A percentile compares a stretch with the other conserved stretches of the same genome.
phyloP scores from a whole-genome alignment of 2,888 invertebrate species.

The Romanomermis culicivorax region DNA sequence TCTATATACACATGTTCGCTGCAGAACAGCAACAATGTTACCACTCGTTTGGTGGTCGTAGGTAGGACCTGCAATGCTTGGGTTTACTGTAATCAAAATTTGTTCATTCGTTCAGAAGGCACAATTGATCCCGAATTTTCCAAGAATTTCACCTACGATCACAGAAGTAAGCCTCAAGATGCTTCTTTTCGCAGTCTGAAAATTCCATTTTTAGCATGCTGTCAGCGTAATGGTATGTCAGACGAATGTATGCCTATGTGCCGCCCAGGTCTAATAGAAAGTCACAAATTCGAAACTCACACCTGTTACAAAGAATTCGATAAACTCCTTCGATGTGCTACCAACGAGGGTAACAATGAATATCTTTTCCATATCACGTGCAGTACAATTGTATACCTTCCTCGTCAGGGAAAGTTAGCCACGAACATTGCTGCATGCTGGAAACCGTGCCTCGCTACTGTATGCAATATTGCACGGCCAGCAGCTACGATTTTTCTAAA shows the following conservation, averaged over 20 bases:
- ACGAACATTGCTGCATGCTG: conserved; percentile 25
- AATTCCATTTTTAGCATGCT: conserved; percentile 48
- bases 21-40: too few relatives aligned
- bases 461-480: conserved; percentile 24
- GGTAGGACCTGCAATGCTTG: too few relatives aligned
- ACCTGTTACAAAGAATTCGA: conserved; percentile 5
- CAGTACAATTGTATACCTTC: too few relatives aligned
- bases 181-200: too few relatives aligned
- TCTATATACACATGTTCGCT: too few relatives aligned
- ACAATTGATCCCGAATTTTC: too few relatives aligned
- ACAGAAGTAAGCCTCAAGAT: too few relatives aligned
- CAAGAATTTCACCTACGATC: too few relatives aligned
- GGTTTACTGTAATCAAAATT: too few relatives aligned
- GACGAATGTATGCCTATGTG: conserved; percentile 58
- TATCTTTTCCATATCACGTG: background rate
- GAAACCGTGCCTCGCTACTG: conserved; percentile 25
- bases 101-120: too few relatives aligned
- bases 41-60: too few relatives aligned
- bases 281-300: conserved; percentile 22
- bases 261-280: conserved; percentile 24
- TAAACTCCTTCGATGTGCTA: conserved; percentile 9
- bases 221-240: conserved; percentile 54
- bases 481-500: conserved; percentile 19
- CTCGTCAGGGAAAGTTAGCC: conserved; percentile 17
- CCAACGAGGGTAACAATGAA: conserved; percentile 6